phyloP scores from a whole-genome alignment of 2,888 invertebrate genomes.

The Cosmopolites sordidus region DNA sequence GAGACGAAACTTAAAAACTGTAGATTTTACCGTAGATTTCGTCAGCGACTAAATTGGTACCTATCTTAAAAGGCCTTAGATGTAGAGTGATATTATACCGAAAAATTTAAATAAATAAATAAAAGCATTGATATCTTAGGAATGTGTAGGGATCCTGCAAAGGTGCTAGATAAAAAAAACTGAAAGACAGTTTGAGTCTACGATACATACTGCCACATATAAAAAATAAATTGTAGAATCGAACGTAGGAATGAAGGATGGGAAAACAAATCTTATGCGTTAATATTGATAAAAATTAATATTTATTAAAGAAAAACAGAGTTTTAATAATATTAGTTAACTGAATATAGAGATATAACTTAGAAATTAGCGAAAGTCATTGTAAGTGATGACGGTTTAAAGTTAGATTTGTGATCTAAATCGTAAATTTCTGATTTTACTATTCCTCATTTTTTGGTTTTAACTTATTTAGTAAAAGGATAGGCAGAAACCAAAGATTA shows the following conservation, averaged over 20 bases:
- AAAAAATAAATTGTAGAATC: neutral
- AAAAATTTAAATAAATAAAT: conserved; percentile 30
- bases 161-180: neutral
- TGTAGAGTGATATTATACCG: conserved; percentile 44
- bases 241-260: neutral
- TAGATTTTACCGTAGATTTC: neutral
- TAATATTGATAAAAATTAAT: neutral
- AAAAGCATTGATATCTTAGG: too few relatives aligned
- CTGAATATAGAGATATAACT: neutral
- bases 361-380: neutral
- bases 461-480: too few relatives aligned
- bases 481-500: too few relatives aligned
- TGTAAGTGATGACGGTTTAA: too few relatives aligned
- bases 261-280: neutral
- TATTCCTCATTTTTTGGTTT: too few relatives aligned
- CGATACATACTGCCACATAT: neutral
- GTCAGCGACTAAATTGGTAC: conserved; percentile 33
- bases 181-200: neutral
- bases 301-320: neutral
- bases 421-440: too few relatives aligned
- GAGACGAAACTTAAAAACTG: too few relatives aligned
- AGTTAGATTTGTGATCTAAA: too few relatives aligned
- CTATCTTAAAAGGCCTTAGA: conserved; percentile 44
- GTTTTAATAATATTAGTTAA: neutral
- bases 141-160: neutral